Conservation (phyloP, 2,113 vertebrate genomes). For the Octodon degus region DNA sequence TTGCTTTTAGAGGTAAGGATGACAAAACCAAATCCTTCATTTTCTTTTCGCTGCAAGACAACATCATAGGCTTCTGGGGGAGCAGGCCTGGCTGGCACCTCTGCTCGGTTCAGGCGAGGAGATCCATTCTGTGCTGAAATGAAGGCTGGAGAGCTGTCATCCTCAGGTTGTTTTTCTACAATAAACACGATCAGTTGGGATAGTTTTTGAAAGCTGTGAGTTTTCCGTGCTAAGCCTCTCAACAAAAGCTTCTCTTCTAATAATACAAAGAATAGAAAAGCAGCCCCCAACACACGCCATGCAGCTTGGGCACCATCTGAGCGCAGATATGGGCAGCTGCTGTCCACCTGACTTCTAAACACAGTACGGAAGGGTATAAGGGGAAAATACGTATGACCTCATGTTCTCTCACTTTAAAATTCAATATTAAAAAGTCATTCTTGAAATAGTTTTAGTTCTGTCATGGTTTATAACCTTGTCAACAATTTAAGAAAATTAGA, state of each 20-base stretch:
- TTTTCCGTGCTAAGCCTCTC: neutral
- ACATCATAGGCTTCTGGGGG: constrained; percentile 91
- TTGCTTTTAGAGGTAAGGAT: constrained; percentile 99
- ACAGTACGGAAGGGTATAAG: neutral
- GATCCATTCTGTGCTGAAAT: constrained; percentile 86
- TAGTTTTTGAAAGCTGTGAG: constrained; percentile 54
- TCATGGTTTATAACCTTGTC: neutral
- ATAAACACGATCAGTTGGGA: constrained; percentile 58
- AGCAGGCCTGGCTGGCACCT: constrained; percentile 76
- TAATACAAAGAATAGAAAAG: neutral
- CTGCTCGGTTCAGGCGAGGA: constrained; percentile 84
- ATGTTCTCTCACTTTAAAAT: neutral
- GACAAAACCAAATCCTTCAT: constrained; percentile 97
- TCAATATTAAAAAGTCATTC: neutral
- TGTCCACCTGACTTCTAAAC: neutral
- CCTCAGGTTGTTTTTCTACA: constrained; percentile 85
- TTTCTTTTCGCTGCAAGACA: constrained; percentile 94
- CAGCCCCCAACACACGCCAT: neutral
- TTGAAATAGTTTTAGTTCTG: constrained; percentile 30
- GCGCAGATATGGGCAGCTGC: neutral
- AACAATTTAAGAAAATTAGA: constrained; percentile 26
- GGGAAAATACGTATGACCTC: neutral
- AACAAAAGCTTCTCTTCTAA: neutral
- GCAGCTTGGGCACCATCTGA: neutral
- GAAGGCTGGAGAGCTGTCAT: constrained; percentile 79